These are phyloP conservation scores for Agrotis exclamationis DNA, from an alignment of 2,888 invertebrate species.

Conservation along the genomic window DNA sequence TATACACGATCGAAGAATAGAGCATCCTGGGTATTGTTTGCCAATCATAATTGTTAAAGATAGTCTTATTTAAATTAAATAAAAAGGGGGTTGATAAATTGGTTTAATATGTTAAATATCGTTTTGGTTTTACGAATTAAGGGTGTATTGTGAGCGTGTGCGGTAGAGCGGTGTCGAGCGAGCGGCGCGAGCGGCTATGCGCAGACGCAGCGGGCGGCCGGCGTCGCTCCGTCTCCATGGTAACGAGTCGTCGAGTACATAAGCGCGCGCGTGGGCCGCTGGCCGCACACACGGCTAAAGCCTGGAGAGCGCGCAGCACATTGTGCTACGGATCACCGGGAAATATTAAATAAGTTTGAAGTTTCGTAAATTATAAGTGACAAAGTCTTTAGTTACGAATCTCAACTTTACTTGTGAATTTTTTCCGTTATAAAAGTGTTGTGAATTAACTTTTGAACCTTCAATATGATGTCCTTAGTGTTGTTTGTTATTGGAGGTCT, in stretches of 20 bases:
- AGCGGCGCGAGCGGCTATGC: slow-evolving; percentile 62
- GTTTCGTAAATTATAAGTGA: slow-evolving; percentile 90
- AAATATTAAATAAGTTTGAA: slow-evolving; percentile 80
- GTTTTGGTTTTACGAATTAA: slow-evolving; percentile 56
- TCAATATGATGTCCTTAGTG: slow-evolving; percentile 89
- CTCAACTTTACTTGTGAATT: slow-evolving; percentile 83
- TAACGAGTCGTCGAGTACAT: slow-evolving; percentile 82
- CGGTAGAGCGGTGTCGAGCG: slow-evolving; percentile 48
- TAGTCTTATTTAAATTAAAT: slow-evolving; percentile 49
- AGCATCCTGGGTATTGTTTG: slow-evolving; percentile 47
- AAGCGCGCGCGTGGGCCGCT: slow-evolving; percentile 76
- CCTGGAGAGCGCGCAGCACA: slow-evolving; percentile 90
- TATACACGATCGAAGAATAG: slow-evolving; percentile 71
- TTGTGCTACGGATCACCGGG: slow-evolving; percentile 89
- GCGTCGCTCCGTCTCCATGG: slow-evolving; percentile 88
- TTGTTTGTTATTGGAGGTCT: slow-evolving; percentile 89
- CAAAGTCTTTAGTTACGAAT: slow-evolving; percentile 88
- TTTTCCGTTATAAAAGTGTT: slow-evolving; percentile 86
- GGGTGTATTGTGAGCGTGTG: slow-evolving; percentile 57
- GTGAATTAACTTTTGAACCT: slow-evolving; percentile 79
- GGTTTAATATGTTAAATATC: slow-evolving; percentile 44
- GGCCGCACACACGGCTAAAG: slow-evolving; percentile 83
- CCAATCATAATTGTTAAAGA: slow-evolving; percentile 51
- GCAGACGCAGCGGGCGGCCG: slow-evolving; percentile 76
- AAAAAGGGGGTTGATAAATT: slow-evolving; percentile 44